Evolutionary conservation across 2,888 invertebrate genomes (phyloP).

Genomic region (Spatulosminthurus flaviceps): DNA sequence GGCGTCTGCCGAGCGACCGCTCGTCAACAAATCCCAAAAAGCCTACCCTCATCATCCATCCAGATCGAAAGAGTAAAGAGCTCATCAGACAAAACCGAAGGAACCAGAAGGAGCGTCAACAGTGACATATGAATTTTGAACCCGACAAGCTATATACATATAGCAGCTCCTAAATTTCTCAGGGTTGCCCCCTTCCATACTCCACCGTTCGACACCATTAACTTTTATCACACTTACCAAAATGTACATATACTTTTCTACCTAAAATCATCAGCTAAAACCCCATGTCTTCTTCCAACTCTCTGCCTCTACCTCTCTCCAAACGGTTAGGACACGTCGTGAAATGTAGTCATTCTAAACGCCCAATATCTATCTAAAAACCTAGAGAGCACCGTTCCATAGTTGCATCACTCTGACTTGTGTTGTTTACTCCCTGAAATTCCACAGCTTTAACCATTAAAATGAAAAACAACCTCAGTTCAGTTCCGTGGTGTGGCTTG

Average conservation of each 20-base stretch:
- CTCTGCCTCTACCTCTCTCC: neutral
- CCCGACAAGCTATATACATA: too few species aligned
- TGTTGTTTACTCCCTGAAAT: constrained; percentile 44
- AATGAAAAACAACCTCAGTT: constrained; percentile 44
- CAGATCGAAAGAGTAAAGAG: constrained; percentile 15
- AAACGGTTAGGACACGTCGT: constrained; percentile 29
- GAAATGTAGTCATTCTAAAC: constrained; percentile 41
- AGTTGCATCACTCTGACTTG: constrained; percentile 32
- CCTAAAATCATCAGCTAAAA: neutral
- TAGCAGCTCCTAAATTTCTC: constrained; percentile 20
- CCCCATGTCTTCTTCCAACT: neutral
- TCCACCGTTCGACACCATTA: constrained; percentile 20
- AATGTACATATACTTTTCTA: neutral
- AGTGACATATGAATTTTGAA: constrained; percentile 45
- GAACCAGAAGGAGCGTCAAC: constrained; percentile 37
- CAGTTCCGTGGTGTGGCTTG: constrained; percentile 1
- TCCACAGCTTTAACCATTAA: constrained; percentile 43
- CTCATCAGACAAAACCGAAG: constrained; percentile 7
- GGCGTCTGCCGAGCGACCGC: constrained; percentile 47
- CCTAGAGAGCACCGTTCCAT: neutral
- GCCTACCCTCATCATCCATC: constrained; percentile 20
- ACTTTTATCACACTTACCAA: constrained; percentile 17
- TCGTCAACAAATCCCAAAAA: constrained; percentile 42
- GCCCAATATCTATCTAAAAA: constrained; percentile 22
- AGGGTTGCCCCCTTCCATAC: neutral